Evolutionary conservation across 2,113 vertebrate species (phyloP), one percentile per base, ranked within the genome.

Genomic region (Pomatostomus ruficeps): DNA sequence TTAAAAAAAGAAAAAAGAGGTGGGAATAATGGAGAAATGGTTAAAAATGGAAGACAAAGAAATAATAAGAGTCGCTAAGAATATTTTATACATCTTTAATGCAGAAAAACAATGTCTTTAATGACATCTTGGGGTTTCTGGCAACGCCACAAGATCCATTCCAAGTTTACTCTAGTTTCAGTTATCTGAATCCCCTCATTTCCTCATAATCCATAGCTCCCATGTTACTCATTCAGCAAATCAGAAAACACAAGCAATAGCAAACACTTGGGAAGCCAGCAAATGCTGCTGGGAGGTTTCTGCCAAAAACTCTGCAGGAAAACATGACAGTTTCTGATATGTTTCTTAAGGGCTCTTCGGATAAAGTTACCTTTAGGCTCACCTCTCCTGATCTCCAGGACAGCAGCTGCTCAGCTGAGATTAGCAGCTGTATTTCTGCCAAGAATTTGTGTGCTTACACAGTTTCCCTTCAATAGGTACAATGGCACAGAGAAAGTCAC

Each of bases 111-210:
- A 71, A 43, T 15, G 59, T 67, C 51, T 88, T 77, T 83, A 91
- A 94, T 94, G 82, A 77, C 84, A 91, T 67, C 73, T 87, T 91
- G 85, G 83, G 58, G 78, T 57, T 92, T 89, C 84, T 80, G 68
- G 77, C 62, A 88, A 91, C 63, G 89, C 72, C 70, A 79, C 76
- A 83, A 77, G 58, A 78, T 74, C 42, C 52, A 43, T 43, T 71
- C 62, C 31, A 65, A 40, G 25, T 74, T 93, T 68, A 58, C 28
- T 46, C n/a, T 6, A 35, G 7, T 75, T 76, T 90, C 61, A 75
- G 6, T 75, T 78, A 70, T 26, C 58, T n/a, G 18, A 75, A 73
- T 89, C 82, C 68, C 83, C 31, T 80, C 73, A 59, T 86, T 77
- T 68, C 52, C 36, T 92, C 36, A 40, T 46, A 94, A 82, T 88